These are phyloP conservation scores for Quadroppia sp. DNA, from an alignment of 2,888 invertebrate genomes.

Conservation along the genomic window DNA sequence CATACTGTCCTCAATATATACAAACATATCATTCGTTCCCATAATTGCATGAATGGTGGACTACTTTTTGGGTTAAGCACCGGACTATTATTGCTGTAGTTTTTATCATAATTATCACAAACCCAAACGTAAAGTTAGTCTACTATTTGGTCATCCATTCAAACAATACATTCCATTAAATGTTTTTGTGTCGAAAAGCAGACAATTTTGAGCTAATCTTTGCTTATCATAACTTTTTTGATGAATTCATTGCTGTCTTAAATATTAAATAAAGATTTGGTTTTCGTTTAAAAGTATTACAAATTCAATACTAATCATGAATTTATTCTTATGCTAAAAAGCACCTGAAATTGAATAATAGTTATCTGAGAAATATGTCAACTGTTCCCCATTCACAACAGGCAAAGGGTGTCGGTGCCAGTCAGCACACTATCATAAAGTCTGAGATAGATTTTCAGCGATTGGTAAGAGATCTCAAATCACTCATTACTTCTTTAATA, in stretches of 20 bases:
- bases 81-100: background rate
- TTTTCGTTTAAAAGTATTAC: too few relatives aligned
- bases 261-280: background rate
- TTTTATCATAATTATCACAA: background rate
- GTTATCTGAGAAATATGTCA: conserved; percentile 9
- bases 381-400: background rate
- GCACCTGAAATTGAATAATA: too few relatives aligned
- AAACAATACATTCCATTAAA: background rate
- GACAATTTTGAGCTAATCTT: background rate
- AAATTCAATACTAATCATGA: too few relatives aligned
- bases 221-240: too few relatives aligned
- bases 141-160: background rate
- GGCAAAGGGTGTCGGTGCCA: background rate
- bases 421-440: conserved; percentile 42
- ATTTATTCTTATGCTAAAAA: too few relatives aligned
- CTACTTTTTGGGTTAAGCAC: conserved; percentile 14
- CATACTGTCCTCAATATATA: conserved; percentile 19
- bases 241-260: too few relatives aligned
- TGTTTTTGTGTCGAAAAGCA: background rate
- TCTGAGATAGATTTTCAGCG: conserved; percentile 45
- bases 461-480: conserved; percentile 41
- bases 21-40: background rate
- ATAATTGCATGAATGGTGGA: background rate
- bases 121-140: background rate
- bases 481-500: background rate